Percentiles rank a stretch among this genome's conserved stretches.
Evolutionary conservation across 2,797 vertebrate genomes (phyloP).

Genomic region (Myiotriccus ornatus): DNA sequence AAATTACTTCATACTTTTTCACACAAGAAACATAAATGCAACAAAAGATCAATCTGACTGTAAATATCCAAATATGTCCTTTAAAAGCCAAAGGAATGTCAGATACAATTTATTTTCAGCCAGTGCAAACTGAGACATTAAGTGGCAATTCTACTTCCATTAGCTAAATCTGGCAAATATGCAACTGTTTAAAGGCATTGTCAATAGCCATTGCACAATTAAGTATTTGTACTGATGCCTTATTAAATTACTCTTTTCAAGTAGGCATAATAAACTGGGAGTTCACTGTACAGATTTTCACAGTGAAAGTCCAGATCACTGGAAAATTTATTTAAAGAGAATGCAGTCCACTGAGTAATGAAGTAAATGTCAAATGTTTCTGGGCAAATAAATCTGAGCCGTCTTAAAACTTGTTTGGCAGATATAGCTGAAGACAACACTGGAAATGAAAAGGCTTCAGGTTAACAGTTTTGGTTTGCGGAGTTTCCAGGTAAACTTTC

Average conservation of each 20-base stretch:
- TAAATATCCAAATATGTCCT: slow-evolving; percentile 79
- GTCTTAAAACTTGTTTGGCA: slow-evolving; percentile 59
- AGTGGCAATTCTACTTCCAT: slow-evolving; percentile 86
- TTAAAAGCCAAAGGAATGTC: slow-evolving; percentile 80
- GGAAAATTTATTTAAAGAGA: slow-evolving; percentile 74
- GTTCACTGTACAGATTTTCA: slow-evolving; percentile 77
- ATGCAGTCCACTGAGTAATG: slow-evolving; percentile 64
- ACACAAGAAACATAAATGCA: slow-evolving; percentile 72
- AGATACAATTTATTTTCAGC: slow-evolving; percentile 85
- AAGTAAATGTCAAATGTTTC: slow-evolving; percentile 71
- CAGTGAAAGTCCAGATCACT: slow-evolving; percentile 69
- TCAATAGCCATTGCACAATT: slow-evolving; percentile 93
- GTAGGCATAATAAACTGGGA: slow-evolving; percentile 80
- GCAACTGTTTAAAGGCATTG: slow-evolving; percentile 89
- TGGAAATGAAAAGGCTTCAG: slow-evolving; percentile 16
- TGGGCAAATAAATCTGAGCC: slow-evolving; percentile 52
- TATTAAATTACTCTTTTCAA: slow-evolving; percentile 86
- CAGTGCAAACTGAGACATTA: slow-evolving; percentile 82
- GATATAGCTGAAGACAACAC: background rate
- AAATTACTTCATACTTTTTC: slow-evolving; percentile 65
- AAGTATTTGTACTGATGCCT: slow-evolving; percentile 88
- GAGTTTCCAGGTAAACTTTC: background rate
- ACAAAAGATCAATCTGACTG: slow-evolving; percentile 73
- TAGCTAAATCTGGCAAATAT: slow-evolving; percentile 87
- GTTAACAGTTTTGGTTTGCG: background rate